Base-by-base conservation (phyloP, 2,888 invertebrate genomes). In the Choreutis nemorana region DNA sequence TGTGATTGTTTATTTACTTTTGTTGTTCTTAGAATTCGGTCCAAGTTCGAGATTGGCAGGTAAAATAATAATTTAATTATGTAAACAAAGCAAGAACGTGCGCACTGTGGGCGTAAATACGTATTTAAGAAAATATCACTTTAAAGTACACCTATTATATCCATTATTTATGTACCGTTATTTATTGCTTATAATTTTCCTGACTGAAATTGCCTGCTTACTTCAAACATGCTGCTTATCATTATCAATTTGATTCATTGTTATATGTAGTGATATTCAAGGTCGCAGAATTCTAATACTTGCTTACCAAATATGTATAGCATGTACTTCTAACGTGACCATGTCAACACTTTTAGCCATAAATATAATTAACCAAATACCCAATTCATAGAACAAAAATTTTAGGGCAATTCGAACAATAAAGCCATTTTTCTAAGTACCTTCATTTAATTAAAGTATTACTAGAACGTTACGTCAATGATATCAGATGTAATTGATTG, bases 1-100 rank as follows among this genome's bases (percentile, higher is more conserved):
- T 40, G 34, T 33, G 23, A 10, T 34, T 31, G 30, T 28, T 33
- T 37, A 26, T 32, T 32, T 28, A 25, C 32, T 37, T 42, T 41
- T 43, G 28, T 33, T 28, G 32, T 31, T n/a, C n/a, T n/a, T n/a
- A n/a, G 48, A 58, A 55, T 59, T 62, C 58, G 61, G 64, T 65
- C 60, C 63, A 63, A 64, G 62, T 58, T 52, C 39, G n/a, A n/a
- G n/a, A n/a, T 26, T 3, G n/a, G 27, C 20, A 6, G 20, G 27
- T 27, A 18, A 27, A 20, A 27, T 27, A 27, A 27, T 11, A 27
- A 5, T 20, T 16, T 27, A 20, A 27, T 27, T 20, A 27, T 20
- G 7, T 27, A 27, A 27, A 20, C 27, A 14, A n/a, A 9, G 10
- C 4, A 11, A 5, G n/a, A 14, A 25, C 15, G n/a, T 15, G 14